Base-by-base conservation (phyloP, 2,113 vertebrate genomes). In the Solenodon paradoxus region DNA sequence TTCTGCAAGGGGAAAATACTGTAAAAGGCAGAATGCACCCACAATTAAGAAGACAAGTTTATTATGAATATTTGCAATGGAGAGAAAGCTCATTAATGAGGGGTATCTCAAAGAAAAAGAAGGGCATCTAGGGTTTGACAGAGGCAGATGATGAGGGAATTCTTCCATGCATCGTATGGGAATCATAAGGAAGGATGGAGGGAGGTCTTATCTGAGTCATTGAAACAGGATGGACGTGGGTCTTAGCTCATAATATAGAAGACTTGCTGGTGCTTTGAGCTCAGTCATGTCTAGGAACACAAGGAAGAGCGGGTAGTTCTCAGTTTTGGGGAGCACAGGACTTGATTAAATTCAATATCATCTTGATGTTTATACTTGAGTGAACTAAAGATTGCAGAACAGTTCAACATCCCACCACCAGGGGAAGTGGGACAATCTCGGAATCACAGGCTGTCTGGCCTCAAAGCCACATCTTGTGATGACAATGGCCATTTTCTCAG, bases 11-110 rank as follows among this genome's bases (percentile, higher is more conserved):
- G 32, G 81, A 77, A 87, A 68, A 90, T 85, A 57, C 10, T 84
- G 74, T 78, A 42, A 45, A 88, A 85, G 61, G 71, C 11, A 84
- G 66, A 64, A 84, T 40, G 55, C 28, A 47, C 40, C 4, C 3
- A 42, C 81, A 90, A 91, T 96, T 94, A 92, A 95, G 53, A 66
- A 86, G 83, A 59, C 66, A 45, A 68, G 93, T 96, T 92, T 90
- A 85, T 87, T 88, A 72, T 68, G 74, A 35, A 30, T 74, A 20
- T 89, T 93, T 68, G 79, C 38, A 74, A 20, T 20, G 20, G 40
- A 72, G 66, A 69, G 53, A 63, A 64, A 38, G 38, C 7, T 61
- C 28, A 15, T 61, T 72, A 30, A n/a, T 55, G 82, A 79, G 47
- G 49, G 89, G 2, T 6, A 28, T 69, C 49, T 88, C 49, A 42